These are phyloP conservation scores for Coranthus polyacanthus DNA, from an alignment of 2,797 vertebrate genomes.

Conservation along the genomic window DNA sequence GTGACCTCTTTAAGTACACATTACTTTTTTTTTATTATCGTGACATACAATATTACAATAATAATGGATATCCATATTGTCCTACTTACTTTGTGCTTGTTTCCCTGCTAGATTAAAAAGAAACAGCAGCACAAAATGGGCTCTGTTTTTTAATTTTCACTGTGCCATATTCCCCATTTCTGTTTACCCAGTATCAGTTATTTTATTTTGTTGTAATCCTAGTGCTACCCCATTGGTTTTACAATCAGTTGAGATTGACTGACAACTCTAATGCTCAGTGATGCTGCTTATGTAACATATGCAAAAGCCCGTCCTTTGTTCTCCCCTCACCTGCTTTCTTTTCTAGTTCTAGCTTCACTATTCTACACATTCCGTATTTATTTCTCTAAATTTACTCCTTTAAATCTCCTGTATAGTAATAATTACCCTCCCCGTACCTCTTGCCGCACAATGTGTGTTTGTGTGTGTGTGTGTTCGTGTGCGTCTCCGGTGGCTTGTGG, in stretches of 20 bases:
- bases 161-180: neutral
- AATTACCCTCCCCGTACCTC: slow-evolving; percentile 62
- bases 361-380: slow-evolving; percentile 26
- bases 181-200: slow-evolving; percentile 25
- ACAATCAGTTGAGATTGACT: slow-evolving; percentile 40
- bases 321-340: slow-evolving; percentile 25
- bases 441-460: slow-evolving; percentile 72
- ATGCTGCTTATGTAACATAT: slow-evolving; percentile 46
- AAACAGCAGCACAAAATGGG: neutral
- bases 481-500: slow-evolving; percentile 77
- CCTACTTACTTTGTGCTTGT: neutral
- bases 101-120: neutral
- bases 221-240: slow-evolving; percentile 21
- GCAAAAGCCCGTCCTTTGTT: slow-evolving; percentile 21
- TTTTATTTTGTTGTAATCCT: slow-evolving; percentile 29
- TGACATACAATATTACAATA: neutral
- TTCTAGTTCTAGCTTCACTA: slow-evolving; percentile 33
- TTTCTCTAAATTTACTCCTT: slow-evolving; percentile 31
- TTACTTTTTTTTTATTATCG: neutral
- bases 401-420: slow-evolving; percentile 49
- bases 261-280: slow-evolving; percentile 49
- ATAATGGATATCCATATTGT: neutral
- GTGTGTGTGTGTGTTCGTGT: slow-evolving; percentile 65
- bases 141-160: neutral
- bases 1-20: neutral